phyloP scores from a whole-genome alignment of 2,113 vertebrate species.

The Caretta caretta region DNA sequence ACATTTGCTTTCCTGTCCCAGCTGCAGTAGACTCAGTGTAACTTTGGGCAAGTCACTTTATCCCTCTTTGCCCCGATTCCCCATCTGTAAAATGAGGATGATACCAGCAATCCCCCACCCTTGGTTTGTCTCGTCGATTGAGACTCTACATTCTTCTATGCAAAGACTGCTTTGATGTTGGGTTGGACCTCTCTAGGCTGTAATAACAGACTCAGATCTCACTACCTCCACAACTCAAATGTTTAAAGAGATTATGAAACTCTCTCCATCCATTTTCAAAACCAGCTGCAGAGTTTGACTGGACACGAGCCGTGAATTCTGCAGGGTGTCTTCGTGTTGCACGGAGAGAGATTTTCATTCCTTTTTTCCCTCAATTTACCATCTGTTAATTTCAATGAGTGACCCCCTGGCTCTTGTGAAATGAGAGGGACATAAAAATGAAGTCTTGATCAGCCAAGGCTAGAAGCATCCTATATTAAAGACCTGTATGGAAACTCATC shows the following conservation, averaged over 20 bases:
- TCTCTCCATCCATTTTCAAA: fast-evolving
- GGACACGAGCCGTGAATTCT: fast-evolving
- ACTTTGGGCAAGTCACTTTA: fast-evolving
- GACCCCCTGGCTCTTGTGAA: too few relatives aligned
- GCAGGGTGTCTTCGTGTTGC: fast-evolving
- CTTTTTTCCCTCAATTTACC: neutral
- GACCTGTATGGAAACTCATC: fast-evolving
- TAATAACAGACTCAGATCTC: fast-evolving
- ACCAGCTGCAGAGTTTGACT: neutral
- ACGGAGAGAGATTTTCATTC: neutral
- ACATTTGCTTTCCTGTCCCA: fast-evolving
- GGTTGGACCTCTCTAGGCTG: neutral
- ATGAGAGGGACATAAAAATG: neutral
- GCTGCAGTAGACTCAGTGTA: fast-evolving
- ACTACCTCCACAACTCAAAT: neutral
- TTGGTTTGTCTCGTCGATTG: neutral
- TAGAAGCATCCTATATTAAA: fast-evolving
- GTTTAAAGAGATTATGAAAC: neutral
- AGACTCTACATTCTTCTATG: fast-evolving
- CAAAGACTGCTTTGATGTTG: fast-evolving
- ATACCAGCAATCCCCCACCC: fast-evolving
- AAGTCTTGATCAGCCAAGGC: fast-evolving
- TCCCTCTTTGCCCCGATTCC: fast-evolving
- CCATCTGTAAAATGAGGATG: fast-evolving
- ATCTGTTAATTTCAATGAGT: neutral